Base-by-base conservation (phyloP, 2,113 vertebrate species). In the Cervus canadensis region DNA sequence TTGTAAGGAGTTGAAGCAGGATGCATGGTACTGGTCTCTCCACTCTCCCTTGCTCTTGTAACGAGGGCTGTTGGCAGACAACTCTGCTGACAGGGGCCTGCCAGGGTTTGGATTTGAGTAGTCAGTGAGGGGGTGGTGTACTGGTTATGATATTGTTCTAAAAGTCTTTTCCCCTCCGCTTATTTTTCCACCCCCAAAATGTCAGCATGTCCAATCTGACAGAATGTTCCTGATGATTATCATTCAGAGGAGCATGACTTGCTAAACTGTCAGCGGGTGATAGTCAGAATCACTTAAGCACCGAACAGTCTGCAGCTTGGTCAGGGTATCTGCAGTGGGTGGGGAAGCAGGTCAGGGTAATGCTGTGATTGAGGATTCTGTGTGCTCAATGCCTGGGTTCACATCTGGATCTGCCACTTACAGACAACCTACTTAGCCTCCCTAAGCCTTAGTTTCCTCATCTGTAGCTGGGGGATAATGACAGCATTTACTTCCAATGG, bases 181-280 rank as follows among this genome's bases (percentile, higher is more conserved):
- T 96, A 83, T 91, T 97, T 98, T 98, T 98, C 97, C 97, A 98
- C 97, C 98, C 96, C 95, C 97, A 97, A 96, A 98, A 98, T 98
- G 97, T 97, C 97, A 98, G 57, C 89, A 25, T 96, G 97, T 97
- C 96, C 97, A 98, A 90, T 62, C 50, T 96, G 98, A 97, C 98
- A 98, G 84, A 97, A 96, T 97, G 98, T 98, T 97, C 97, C 89
- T 94, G 95, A 94, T 97, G 94, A 97, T 91, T 93, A 97, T 82
- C 97, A 85, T 62, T 96, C 87, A 95, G 74, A 89, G 96, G 96
- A 96, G 67, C 84, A 92, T 83, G 93, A 95, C 96, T 96, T 97
- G 81, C 93, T 96, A 94, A 97, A 94, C 48, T 85, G 82, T 96
- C 91, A 91, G 88, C 83, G 89, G 95, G 45, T 91, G 76, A 91